phyloP scores from a whole-genome alignment of 2,888 invertebrate genomes.

The Limnephilus rhombicus region DNA sequence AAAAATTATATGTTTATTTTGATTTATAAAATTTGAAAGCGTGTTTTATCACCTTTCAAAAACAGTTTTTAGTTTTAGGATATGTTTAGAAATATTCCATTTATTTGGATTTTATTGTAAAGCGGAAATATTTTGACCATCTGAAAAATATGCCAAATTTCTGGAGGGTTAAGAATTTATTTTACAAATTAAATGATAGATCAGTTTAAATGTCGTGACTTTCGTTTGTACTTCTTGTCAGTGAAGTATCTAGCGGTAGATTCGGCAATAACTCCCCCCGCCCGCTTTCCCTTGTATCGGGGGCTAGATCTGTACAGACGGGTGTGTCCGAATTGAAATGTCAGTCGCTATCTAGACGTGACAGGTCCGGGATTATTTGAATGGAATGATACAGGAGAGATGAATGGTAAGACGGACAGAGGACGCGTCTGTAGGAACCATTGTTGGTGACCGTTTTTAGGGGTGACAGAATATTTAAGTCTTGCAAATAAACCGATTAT shows the following conservation, averaged over 20 bases:
- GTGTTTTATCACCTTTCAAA: too few relatives aligned
- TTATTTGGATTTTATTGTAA: too few relatives aligned
- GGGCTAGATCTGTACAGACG: slow-evolving; percentile 37
- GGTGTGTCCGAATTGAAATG: slow-evolving; percentile 56
- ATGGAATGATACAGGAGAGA: slow-evolving; percentile 63
- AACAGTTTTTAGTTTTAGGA: too few relatives aligned
- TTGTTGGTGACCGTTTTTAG: slow-evolving; percentile 5
- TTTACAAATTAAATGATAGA: neutral
- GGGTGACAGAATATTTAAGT: neutral
- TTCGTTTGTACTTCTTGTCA: neutral
- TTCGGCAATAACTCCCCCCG: slow-evolving; percentile 18
- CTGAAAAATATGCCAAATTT: too few relatives aligned
- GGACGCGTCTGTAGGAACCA: slow-evolving; percentile 58
- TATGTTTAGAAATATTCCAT: too few relatives aligned
- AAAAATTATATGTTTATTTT: too few relatives aligned
- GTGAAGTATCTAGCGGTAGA: neutral
- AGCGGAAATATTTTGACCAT: too few relatives aligned
- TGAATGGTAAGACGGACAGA: slow-evolving; percentile 62
- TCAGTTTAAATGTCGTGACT: neutral
- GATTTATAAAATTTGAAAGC: too few relatives aligned
- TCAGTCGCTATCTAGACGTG: slow-evolving; percentile 60
- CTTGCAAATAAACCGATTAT: neutral
- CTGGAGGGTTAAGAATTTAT: too few relatives aligned
- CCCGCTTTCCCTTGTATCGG: neutral
- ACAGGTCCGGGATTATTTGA: slow-evolving; percentile 65